Evolutionary conservation across 2,797 vertebrate species (phyloP).

Genomic region (Antrozous pallidus): DNA sequence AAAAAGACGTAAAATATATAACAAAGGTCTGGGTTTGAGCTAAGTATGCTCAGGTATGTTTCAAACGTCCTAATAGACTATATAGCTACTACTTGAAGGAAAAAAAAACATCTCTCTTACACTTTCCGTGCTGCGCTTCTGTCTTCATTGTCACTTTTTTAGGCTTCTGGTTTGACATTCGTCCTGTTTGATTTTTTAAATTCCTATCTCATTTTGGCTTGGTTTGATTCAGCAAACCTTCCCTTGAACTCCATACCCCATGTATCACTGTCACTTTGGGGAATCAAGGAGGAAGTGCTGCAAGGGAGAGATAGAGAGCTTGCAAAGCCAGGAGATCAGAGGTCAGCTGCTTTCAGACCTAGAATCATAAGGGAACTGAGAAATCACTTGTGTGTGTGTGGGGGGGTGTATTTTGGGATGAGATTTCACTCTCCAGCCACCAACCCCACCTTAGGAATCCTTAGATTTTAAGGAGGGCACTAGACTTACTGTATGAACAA

Average conservation of each 20-base stretch:
- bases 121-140: background rate
- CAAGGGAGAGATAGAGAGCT: background rate
- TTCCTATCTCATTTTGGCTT: background rate
- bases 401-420: background rate
- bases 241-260: background rate
- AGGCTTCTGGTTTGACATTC: slow-evolving; percentile 21
- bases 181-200: background rate
- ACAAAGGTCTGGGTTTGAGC: background rate
- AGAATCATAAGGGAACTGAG: background rate
- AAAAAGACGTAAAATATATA: background rate
- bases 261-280: background rate
- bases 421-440: background rate
- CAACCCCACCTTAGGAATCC: background rate
- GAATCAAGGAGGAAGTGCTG: background rate
- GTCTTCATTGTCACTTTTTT: background rate
- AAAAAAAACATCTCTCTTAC: background rate
- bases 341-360: background rate
- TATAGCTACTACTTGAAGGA: background rate
- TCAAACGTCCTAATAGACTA: background rate
- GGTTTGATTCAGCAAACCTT: background rate
- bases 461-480: background rate
- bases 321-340: background rate
- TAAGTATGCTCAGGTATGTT: background rate
- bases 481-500: background rate
- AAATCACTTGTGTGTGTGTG: background rate